Base-by-base conservation (phyloP, 2,797 vertebrate species). In the Octomys mimax region DNA sequence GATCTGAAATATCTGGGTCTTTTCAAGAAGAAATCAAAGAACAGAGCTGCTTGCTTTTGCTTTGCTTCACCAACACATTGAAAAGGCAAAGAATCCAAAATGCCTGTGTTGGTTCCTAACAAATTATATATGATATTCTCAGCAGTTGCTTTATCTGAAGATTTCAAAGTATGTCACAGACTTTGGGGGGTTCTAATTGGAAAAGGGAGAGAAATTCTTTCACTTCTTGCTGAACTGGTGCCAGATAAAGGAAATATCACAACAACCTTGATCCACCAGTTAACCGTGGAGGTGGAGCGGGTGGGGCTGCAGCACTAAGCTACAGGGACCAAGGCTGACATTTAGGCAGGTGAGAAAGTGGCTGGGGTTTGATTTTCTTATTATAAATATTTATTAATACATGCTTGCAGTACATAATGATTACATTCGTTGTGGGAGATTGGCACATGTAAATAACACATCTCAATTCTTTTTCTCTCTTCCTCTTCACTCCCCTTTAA, bases 1-100 rank as follows among this genome's bases (percentile, higher is more conserved):
- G 89, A 85, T 85, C 36, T 42, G 87, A 93, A 88, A 21, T 77
- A 61, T 70, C 57, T 83, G 84, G 89, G 78, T 42, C 94, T 95
- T 78, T 26, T 1, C 12, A 70, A 83, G 11, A 66, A 89, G 75
- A 62, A 92, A 42, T 85, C 85, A n/a, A 78, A 68, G 73, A 54
- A 22, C 36, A 33, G 42, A 11, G 22, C 22, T 6, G 52, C 62
- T 39, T 2, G 22, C 10, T 66, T 49, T 42, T 24, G 57, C 31
- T 36, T 61, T 13, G 66, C 75, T 86, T 2, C 22, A 62, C 8
- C 28, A 19, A 70, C 24, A 46, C n/a, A 26, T 80, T 21, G 49
- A 75, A 93, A 54, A 71, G 64, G 19, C 11, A 3, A 87, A 64
- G 11, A 28, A 54, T 22, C 57, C 62, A 16, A 7, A 5, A 12